Evolutionary conservation across 2,797 vertebrate genomes (phyloP), one percentile per base, ranked within the genome.

Genomic region (Lithobates pipiens): DNA sequence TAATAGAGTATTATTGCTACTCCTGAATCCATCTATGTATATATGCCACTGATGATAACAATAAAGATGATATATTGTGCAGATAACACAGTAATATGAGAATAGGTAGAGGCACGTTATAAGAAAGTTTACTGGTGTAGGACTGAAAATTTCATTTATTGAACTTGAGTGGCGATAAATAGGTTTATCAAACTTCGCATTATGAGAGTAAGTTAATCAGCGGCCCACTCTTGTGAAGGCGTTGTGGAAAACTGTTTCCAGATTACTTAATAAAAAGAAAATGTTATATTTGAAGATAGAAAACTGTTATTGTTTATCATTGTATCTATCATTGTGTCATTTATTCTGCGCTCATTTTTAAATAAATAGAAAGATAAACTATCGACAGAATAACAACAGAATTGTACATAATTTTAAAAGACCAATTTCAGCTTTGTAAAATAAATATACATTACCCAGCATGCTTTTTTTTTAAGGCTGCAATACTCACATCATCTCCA

Each of bases 41-140:
- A 44, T 25, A 15, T 10, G 13, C 29, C 23, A 15, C 13, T 36
- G 42, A 57, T 65, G 34, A 78, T 67, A 67, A 44, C 65, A 63
- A 78, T 78, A 44, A 67, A 78, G 50, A 67, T 67, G 76, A 67
- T 67, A 61, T 63, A 42, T 78, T 78, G 61, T 78, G n/a, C 54
- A 15, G 39, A 44, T 44, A 67, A 78, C 27, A 11, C 25, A 44
- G 67, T 63, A 78, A 67, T 67, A 27, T 16, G 36, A 29, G 25
- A 78, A 8, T 78, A 78, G 13, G 18, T 13, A 42, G 50, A 42
- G 76, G n/a, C 23, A n/a, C 61, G 67, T 42, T 42, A 50, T 79
- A 69, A 54, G 5, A 68, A 32, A 34, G 29, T 70, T 70, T 32
- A 70, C 27, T 0, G 10, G 18, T 70, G 32, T 42, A 44, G 42